These are phyloP conservation scores for Musca domestica DNA, from an alignment of 1,140 invertebrate genomes.

Conservation along the genomic window DNA sequence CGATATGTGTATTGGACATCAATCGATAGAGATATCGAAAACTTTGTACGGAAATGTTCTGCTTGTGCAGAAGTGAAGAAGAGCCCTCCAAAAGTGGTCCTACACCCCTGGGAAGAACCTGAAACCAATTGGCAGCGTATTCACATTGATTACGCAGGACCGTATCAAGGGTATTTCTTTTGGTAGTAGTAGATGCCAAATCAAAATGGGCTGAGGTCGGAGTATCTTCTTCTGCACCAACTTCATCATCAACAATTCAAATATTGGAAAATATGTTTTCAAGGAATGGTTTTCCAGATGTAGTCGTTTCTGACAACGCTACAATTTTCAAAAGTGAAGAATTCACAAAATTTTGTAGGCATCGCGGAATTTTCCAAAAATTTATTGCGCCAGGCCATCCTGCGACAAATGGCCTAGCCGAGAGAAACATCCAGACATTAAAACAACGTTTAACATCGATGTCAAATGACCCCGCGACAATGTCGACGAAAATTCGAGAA, in stretches of 20 bases:
- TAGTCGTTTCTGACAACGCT: neutral
- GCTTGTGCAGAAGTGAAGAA: neutral
- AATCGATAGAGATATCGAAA: conserved; percentile 55
- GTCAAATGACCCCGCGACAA: neutral
- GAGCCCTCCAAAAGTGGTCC: conserved; percentile 23
- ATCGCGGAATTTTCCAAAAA: neutral
- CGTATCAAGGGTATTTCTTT: neutral
- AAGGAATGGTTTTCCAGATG: neutral
- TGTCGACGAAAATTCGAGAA: neutral
- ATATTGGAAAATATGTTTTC: neutral
- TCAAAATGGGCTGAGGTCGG: conserved; percentile 1
- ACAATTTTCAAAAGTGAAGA: neutral
- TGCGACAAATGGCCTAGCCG: no score
- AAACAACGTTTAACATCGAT: no score
- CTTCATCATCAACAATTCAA: no score
- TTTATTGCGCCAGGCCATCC: neutral
- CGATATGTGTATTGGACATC: conserved; percentile 55
- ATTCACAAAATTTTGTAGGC: neutral
- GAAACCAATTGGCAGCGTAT: conserved; percentile 10
- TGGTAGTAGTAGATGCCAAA: neutral
- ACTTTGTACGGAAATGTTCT: conserved; percentile 21
- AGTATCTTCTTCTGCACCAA: no score
- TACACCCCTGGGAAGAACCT: conserved; percentile 13
- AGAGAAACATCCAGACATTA: no score
- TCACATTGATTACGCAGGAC: conserved; percentile 9